Percentiles rank a stretch among this genome's conserved stretches.
Evolutionary conservation across 2,797 vertebrate species (phyloP).

Genomic region (Muscicapa striata): DNA sequence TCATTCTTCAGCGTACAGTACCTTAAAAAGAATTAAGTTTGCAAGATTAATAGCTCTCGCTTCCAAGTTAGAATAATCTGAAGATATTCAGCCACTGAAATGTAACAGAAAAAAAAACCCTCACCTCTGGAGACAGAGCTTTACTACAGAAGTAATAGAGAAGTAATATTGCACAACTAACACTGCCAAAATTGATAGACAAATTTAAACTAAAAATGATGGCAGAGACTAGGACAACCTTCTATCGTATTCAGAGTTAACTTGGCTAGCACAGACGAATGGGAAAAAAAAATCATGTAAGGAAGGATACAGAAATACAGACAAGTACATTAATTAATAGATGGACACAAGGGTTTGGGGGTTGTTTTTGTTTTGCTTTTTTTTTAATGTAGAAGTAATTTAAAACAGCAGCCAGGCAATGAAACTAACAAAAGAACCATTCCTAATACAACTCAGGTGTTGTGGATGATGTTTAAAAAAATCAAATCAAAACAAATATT

Average conservation of each 20-base stretch:
- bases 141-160: neutral
- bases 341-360: neutral
- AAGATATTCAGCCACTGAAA: neutral
- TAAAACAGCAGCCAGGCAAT: neutral
- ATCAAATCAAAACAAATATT: neutral
- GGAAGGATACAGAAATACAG: neutral
- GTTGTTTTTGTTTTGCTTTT: neutral
- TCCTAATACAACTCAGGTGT: neutral
- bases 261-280: neutral
- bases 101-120: neutral
- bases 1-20: neutral
- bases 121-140: neutral
- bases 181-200: neutral
- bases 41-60: slow-evolving; percentile 7
- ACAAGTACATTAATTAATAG: neutral
- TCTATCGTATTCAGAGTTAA: neutral
- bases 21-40: neutral
- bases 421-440: neutral
- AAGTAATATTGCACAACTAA: neutral
- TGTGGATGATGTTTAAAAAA: neutral
- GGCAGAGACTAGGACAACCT: neutral
- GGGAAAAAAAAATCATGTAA: neutral
- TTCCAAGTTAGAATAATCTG: neutral
- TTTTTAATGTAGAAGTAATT: neutral
- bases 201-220: neutral